These are phyloP conservation scores for Characodon lateralis DNA, from an alignment of 2,797 vertebrate genomes.

Conservation along the genomic window DNA sequence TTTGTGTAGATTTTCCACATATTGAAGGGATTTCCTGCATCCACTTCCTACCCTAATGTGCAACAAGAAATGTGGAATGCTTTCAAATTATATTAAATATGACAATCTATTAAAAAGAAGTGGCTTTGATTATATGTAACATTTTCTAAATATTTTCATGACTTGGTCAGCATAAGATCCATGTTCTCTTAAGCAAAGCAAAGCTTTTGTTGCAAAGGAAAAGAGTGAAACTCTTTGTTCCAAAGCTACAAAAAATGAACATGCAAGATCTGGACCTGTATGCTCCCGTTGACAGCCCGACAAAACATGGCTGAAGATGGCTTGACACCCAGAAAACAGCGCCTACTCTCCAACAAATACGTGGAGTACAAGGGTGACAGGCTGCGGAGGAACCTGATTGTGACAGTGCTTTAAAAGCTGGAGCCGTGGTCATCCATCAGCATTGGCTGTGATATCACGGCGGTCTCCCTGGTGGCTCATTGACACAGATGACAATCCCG, in stretches of 20 bases:
- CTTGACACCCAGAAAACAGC: conserved; percentile 29
- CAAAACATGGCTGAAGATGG: conserved; percentile 48
- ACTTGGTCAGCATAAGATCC: neutral
- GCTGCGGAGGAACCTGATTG: conserved; percentile 64
- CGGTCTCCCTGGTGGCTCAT: conserved; percentile 76
- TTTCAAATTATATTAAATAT: no score
- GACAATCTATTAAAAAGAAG: neutral
- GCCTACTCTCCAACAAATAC: conserved; percentile 26
- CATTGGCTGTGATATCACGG: conserved; percentile 76
- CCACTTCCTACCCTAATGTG: neutral
- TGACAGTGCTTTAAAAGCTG: conserved; percentile 76
- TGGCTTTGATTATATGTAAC: neutral
- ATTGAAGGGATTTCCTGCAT: neutral
- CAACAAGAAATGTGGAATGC: neutral
- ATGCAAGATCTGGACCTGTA: conserved; percentile 4
- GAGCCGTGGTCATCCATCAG: conserved; percentile 78
- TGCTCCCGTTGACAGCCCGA: conserved; percentile 25
- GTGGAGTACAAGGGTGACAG: conserved; percentile 47
- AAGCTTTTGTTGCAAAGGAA: neutral
- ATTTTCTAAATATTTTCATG: neutral
- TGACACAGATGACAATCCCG: conserved; percentile 80
- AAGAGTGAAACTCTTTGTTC: neutral
- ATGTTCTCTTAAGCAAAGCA: neutral
- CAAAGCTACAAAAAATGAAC: conserved; percentile 7
- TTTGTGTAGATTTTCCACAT: neutral